Evolutionary conservation across 2,797 vertebrate genomes (phyloP).

Genomic region (Eidolon dupreanum): DNA sequence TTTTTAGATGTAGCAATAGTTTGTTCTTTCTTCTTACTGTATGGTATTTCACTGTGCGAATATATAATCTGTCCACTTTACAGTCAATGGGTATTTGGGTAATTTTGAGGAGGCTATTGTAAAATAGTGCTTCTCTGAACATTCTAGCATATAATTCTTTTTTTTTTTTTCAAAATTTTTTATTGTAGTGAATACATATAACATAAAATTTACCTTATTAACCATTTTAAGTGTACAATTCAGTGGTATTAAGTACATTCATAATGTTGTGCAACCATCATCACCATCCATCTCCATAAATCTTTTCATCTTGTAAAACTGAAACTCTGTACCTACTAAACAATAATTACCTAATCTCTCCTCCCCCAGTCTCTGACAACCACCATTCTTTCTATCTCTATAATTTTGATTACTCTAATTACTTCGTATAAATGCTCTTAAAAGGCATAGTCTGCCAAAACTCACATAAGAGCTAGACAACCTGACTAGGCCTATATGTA

Average conservation of each 20-base stretch:
- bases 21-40: background rate
- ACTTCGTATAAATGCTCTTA: background rate
- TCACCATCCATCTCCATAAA: background rate
- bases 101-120: background rate
- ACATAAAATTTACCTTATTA: background rate
- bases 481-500: background rate
- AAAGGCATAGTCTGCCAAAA: background rate
- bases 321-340: background rate
- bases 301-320: background rate
- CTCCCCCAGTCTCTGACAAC: background rate
- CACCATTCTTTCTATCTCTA: background rate
- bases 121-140: background rate
- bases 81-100: background rate
- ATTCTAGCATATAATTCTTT: background rate
- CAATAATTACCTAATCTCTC: background rate
- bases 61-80: background rate
- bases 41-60: background rate
- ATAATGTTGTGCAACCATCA: background rate
- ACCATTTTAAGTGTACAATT: background rate
- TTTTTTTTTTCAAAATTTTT: background rate
- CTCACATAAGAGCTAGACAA: background rate
- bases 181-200: background rate
- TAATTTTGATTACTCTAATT: constrained; percentile 17
- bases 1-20: background rate
- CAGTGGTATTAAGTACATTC: background rate